Conservation (phyloP, 2,797 vertebrate genomes). For the Ctenosaura bakeri region DNA sequence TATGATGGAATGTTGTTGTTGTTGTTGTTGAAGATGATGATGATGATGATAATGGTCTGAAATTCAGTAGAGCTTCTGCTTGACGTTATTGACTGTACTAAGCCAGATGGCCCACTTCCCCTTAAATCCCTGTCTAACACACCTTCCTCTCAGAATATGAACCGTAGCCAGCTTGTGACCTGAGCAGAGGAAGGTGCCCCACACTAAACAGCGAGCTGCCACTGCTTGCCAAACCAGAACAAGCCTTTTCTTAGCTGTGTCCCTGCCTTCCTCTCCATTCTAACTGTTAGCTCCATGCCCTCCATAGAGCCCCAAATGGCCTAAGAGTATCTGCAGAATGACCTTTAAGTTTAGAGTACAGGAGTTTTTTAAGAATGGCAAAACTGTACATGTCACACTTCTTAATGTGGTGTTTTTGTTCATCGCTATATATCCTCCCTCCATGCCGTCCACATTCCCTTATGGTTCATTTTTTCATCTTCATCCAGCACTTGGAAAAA, state of each 20-base stretch:
- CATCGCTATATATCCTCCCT: background rate
- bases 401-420: background rate
- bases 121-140: background rate
- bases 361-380: background rate
- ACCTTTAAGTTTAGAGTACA: background rate
- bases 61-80: background rate
- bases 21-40: too few species aligned
- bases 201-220: too few species aligned
- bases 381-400: background rate
- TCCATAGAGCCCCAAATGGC: too few species aligned
- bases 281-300: background rate
- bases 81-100: background rate
- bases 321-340: background rate
- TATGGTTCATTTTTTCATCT: too few species aligned
- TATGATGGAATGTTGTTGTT: too few species aligned
- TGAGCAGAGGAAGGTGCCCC: too few species aligned
- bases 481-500: too few species aligned
- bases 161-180: too few species aligned
- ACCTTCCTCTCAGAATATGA: too few species aligned
- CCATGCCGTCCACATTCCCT: background rate
- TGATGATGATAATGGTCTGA: background rate
- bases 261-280: too few species aligned
- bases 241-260: too few species aligned
- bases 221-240: too few species aligned
- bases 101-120: background rate